These are phyloP conservation scores for Mastacembelus armatus DNA, from an alignment of 2,797 vertebrate species.

Conservation along the genomic window DNA sequence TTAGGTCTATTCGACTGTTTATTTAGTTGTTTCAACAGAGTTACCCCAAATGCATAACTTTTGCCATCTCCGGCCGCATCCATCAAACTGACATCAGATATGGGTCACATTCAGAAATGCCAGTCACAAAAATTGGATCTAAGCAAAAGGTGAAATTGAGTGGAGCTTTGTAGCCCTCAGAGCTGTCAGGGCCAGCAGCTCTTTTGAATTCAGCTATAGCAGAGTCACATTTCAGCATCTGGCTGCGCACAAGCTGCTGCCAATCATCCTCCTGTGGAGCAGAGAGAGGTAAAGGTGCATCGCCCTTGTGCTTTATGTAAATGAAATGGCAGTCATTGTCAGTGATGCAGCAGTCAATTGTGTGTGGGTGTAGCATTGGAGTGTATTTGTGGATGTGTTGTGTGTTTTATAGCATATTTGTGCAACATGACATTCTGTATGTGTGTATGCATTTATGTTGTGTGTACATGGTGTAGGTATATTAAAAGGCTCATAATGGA, in stretches of 20 bases:
- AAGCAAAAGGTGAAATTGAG: constrained; percentile 67
- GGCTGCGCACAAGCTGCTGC: constrained; percentile 35
- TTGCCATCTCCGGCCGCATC: constrained; percentile 17
- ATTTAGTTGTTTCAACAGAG: too few relatives aligned
- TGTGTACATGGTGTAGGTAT: not conserved
- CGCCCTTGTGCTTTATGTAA: constrained; percentile 54
- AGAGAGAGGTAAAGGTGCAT: constrained; percentile 35
- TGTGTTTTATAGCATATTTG: too few relatives aligned
- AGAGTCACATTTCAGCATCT: constrained; percentile 46
- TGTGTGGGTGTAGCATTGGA: not conserved
- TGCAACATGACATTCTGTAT: not conserved
- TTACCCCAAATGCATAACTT: not conserved
- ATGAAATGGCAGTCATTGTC: constrained; percentile 42
- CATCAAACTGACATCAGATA: constrained; percentile 29
- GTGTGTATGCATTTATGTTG: not conserved
- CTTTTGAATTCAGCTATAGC: constrained; percentile 50
- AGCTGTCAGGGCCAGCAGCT: constrained; percentile 22
- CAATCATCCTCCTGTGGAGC: constrained; percentile 60
- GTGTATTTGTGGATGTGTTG: not conserved
- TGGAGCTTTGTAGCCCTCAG: constrained; percentile 29
- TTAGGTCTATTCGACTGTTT: too few relatives aligned
- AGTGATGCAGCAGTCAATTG: constrained; percentile 31
- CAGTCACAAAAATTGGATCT: constrained; percentile 52
- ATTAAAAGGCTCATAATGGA: too few relatives aligned
- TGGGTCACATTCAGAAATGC: constrained; percentile 44